phyloP scores from a whole-genome alignment of 2,797 vertebrate species.

The Odontamblyopus rebecca region DNA sequence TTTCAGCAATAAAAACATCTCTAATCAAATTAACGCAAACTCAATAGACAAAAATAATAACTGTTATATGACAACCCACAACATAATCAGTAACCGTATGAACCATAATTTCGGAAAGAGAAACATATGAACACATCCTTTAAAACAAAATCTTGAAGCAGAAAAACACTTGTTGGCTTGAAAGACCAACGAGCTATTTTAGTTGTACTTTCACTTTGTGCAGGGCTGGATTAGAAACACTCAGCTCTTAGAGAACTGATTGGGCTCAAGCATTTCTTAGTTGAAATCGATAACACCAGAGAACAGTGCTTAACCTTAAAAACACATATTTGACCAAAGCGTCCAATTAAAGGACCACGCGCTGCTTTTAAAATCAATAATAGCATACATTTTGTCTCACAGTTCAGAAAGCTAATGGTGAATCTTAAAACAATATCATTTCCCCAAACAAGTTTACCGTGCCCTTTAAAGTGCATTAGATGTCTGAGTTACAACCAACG shows the following conservation, averaged over 20 bases:
- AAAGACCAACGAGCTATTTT: neutral
- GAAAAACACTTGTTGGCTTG: neutral
- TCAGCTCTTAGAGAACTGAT: neutral
- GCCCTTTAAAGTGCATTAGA: slow-evolving; percentile 7
- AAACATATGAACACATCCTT: neutral
- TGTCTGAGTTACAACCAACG: slow-evolving; percentile 3
- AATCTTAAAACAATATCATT: slow-evolving; percentile 10
- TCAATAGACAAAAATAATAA: too few relatives aligned
- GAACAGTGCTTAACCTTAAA: slow-evolving; percentile 21
- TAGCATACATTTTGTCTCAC: slow-evolving; percentile 4
- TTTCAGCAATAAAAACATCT: too few relatives aligned
- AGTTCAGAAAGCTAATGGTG: slow-evolving; percentile 9
- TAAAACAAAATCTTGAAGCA: neutral
- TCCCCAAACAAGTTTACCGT: slow-evolving; percentile 10
- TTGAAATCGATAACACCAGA: slow-evolving; percentile 13
- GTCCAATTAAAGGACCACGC: neutral
- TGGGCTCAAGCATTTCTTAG: neutral
- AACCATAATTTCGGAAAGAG: neutral
- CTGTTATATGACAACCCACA: too few relatives aligned
- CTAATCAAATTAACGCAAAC: too few relatives aligned
- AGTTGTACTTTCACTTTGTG: neutral
- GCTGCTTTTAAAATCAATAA: slow-evolving; percentile 3
- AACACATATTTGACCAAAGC: slow-evolving; percentile 17
- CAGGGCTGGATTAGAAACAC: neutral
- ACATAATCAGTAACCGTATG: too few relatives aligned